Evolutionary conservation across 2,113 vertebrate genomes (phyloP), one percentile per base, ranked within the genome.

Genomic region (Melanotaenia duboulayi): DNA sequence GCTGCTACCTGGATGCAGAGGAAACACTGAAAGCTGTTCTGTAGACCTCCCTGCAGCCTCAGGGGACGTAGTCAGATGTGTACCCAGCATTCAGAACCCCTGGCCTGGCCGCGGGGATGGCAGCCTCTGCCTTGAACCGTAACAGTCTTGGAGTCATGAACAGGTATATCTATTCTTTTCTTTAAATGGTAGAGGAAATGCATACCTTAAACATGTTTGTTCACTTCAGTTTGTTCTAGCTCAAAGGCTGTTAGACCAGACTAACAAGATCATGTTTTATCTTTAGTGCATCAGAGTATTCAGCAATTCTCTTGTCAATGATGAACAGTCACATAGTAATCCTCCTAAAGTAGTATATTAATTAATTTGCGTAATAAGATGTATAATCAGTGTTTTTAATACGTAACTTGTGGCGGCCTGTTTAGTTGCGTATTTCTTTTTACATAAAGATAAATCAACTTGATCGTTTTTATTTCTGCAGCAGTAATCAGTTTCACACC

Each of bases 51-150:
- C 74, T 70, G 80, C 50, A 62, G 73, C 71, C 66, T 22, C 66
- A 84, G 76, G 83, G 87, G 78, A 85, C 56, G 57, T 80, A 67
- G 58, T 86, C 86, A 62, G 82, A 92, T 92, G 91, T 89, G 76
- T 79, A 76, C 80, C 78, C 86, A 70, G 83, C 85, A 72, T 63
- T 83, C 77, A 52, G 39, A 87, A 79, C 89, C 90, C 82, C 80
- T 83, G 87, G 89, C 88, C 76, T 40, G 89, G 91, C 91, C 73
- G 80, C 1, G 81, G 90, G 91, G 78, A 92, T 91, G 91, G 90
- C 90, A 87, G 85, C 86, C 4, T 90, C 89, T 88, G 87, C 90
- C 85, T 56, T 92, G 74, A 91, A 92, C 50, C 74, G 87, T 35
- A 90, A 84, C 77, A 25, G 71, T 78, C 81, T 90, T 0, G 66